Percentiles rank a stretch among this genome's conserved stretches.
phyloP scores from a whole-genome alignment of 1,140 invertebrate genomes.

The Penaeus chinensis region DNA sequence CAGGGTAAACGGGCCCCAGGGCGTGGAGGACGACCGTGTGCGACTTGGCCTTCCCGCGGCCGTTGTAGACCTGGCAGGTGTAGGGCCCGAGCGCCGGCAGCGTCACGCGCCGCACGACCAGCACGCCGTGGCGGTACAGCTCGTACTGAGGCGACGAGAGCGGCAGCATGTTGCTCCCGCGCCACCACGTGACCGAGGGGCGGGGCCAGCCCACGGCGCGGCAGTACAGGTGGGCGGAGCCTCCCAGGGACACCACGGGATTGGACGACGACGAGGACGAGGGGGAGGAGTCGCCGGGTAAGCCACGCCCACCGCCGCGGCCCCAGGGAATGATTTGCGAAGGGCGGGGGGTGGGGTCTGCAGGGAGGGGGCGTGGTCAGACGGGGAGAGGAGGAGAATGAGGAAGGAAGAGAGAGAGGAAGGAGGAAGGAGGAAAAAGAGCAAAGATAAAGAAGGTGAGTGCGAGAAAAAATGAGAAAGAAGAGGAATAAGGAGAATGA shows the following conservation, averaged over 20 bases:
- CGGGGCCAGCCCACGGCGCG: constrained; percentile 84
- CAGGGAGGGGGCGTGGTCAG: constrained; percentile 1
- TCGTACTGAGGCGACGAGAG: constrained; percentile 78
- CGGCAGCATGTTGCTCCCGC: constrained; percentile 80
- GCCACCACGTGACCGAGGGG: constrained; percentile 88
- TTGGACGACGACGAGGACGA: constrained; percentile 67
- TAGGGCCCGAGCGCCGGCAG: constrained; percentile 81
- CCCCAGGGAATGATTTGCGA: constrained; percentile 67
- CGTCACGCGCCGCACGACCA: constrained; percentile 79
- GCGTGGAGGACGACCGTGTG: constrained; percentile 80
- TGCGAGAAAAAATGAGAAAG: too few relatives aligned
- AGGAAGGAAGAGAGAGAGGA: too few relatives aligned
- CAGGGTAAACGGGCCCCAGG: constrained; percentile 73
- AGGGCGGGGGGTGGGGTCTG: constrained; percentile 70
- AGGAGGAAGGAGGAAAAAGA: too few relatives aligned
- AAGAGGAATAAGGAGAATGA: too few relatives aligned
- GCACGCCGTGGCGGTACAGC: constrained; percentile 78
- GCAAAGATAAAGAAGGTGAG: too few relatives aligned
- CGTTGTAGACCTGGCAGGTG: constrained; percentile 89
- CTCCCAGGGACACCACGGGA: constrained; percentile 78
- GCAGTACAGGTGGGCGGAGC: constrained; percentile 80
- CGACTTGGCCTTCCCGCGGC: constrained; percentile 79
- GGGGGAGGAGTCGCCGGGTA: constrained; percentile 69
- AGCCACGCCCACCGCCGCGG: constrained; percentile 65
- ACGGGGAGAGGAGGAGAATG: too few relatives aligned